Evolutionary conservation across 2,113 vertebrate genomes (phyloP).

Genomic region (Australoheros scitulus): DNA sequence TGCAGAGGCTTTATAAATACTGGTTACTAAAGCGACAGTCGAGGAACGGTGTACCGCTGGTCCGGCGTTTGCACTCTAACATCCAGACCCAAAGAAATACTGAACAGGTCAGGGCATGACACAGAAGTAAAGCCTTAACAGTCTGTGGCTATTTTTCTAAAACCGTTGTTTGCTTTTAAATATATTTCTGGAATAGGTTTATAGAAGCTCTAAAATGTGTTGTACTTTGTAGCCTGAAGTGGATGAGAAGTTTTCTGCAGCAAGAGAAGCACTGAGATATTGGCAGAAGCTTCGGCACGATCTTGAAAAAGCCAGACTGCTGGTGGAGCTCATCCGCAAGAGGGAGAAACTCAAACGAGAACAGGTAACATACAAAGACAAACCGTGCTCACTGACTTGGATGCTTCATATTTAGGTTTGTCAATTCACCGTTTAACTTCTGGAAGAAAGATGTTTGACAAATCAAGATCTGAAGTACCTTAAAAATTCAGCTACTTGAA

Average conservation of each 20-base stretch:
- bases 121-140: not conserved
- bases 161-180: not conserved
- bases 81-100: constrained; percentile 88
- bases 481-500: not conserved
- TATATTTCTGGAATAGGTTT: not conserved
- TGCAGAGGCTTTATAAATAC: constrained; percentile 95
- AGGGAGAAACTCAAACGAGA: constrained; percentile 97
- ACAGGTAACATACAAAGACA: constrained; percentile 80
- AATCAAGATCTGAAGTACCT: not conserved
- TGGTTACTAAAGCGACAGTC: constrained; percentile 97
- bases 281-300: constrained; percentile 99
- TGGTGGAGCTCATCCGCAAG: constrained; percentile 97
- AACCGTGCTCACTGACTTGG: not conserved
- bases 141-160: not conserved
- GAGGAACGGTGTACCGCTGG: constrained; percentile 92
- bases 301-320: constrained; percentile 90
- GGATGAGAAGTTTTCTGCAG: constrained; percentile 92
- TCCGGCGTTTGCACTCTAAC: constrained; percentile 89
- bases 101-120: constrained; percentile 83
- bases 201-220: not conserved
- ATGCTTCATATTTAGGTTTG: not conserved
- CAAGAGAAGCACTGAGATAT: constrained; percentile 94
- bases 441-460: not conserved
- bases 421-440: not conserved
- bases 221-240: constrained; percentile 85